Conservation (phyloP, 1,140 invertebrate species). For the Lasioglossum albipes region DNA sequence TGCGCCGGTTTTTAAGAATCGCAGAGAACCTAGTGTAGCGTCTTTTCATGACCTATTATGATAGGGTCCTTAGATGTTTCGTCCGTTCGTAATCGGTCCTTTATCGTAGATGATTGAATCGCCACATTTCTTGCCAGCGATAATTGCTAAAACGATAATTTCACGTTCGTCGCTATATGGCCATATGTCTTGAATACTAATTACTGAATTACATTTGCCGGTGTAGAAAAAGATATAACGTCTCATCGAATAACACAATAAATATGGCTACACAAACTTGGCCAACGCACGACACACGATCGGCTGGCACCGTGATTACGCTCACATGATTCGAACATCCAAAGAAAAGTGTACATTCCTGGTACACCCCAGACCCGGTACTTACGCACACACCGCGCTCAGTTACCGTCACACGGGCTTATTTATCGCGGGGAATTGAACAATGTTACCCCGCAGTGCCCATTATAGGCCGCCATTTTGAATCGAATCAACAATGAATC, state of each 20-base stretch:
- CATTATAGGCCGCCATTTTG: conserved; percentile 75
- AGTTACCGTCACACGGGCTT: conserved; percentile 45
- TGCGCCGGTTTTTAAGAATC: conserved; percentile 19
- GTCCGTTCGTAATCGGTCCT: not conserved
- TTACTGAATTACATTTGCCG: conserved; percentile 33
- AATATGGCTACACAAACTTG: conserved; percentile 72
- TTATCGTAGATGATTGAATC: conserved; percentile 10
- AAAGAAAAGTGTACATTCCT: conserved; percentile 52
- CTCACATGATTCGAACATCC: conserved; percentile 62
- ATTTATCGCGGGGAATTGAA: conserved; percentile 57
- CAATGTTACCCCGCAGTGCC: conserved; percentile 63
- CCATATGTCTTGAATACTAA: conserved; percentile 37
- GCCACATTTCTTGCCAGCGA: conserved; percentile 16
- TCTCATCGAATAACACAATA: conserved; percentile 65
- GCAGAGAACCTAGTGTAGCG: conserved; percentile 28
- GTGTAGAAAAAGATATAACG: conserved; percentile 33
- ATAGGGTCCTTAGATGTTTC: conserved; percentile 24
- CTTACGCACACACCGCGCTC: conserved; percentile 20
- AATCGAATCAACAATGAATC: conserved; percentile 71
- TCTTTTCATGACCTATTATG: conserved; percentile 42
- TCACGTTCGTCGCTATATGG: conserved; percentile 28
- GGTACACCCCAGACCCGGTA: conserved; percentile 25
- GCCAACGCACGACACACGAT: conserved; percentile 58
- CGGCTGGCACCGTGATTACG: conserved; percentile 52
- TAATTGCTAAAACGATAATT: not conserved